Base-by-base conservation (phyloP, 37 sponge, comb jelly and placozoan species). In the Amphimedon queenslandica region DNA sequence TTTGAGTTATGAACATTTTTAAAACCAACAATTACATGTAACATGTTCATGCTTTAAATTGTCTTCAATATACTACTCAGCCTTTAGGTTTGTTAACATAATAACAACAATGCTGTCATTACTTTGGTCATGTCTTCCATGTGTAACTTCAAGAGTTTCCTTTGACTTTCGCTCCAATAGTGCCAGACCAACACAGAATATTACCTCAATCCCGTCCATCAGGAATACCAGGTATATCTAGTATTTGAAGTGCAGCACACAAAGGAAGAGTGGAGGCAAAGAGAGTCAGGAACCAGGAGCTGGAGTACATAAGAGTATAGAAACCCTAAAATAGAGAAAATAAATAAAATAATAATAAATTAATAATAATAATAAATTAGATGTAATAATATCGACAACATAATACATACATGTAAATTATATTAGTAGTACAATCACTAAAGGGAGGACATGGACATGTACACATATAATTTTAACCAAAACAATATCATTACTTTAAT, bases 271-370 rank as follows among this genome's bases (percentile, higher is more conserved):
- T 69, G 20, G 92, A 88, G 18, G 94, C 86, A 73, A 97, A 97
- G 71, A 97, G 69, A 33, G 98, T 97, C 16, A 97, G 92, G 72
- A 97, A 97, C 98, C 98, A 97, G 3, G 92, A 81, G 1, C 89
- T 85, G 21, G 94, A 88, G 57, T 92, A 97, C 81, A 94, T 88
- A 0, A 94, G 87, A 1, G 92, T 80, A 61, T 79, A 73, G 77
- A 93, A 94, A 24, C 92, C 98, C 88, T 92, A n/a, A n/a, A n/a
- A 3, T n/a, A 13, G 13, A 13, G 13, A 47, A 47, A 18, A 47
- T 47, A 13, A 47, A n/a, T n/a, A n/a, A n/a, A n/a, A n/a, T n/a
- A n/a, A n/a, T n/a, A n/a, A 84, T 92, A 2, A 47, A n/a, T n/a
- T n/a, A n/a, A n/a, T n/a, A n/a, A n/a, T n/a, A n/a, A n/a, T n/a